Conservation (phyloP, 1,140 invertebrate genomes). For the Helicoverpa armigera region DNA sequence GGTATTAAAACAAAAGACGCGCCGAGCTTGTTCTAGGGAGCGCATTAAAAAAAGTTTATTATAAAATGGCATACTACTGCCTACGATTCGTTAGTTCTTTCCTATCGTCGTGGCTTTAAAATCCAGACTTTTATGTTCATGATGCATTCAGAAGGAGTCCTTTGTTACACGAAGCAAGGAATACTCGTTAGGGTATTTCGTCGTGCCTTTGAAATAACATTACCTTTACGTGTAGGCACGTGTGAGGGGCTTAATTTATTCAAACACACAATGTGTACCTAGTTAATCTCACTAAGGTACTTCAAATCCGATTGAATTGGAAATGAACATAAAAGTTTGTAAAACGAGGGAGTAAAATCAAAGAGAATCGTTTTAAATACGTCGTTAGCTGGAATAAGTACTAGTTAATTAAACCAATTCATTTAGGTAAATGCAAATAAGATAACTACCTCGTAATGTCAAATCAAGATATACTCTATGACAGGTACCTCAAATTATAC, state of each 20-base stretch:
- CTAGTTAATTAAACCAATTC: conserved; percentile 3
- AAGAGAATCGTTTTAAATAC: background rate
- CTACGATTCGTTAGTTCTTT: conserved; percentile 62
- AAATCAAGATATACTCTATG: background rate
- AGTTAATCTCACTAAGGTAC: conserved; percentile 59
- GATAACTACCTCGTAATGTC: background rate
- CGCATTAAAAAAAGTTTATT: conserved; percentile 62
- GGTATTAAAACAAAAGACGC: conserved; percentile 60
- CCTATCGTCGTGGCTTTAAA: conserved; percentile 68
- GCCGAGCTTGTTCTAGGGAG: conserved; percentile 54
- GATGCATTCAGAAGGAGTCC: conserved; percentile 75
- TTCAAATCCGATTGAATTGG: conserved; percentile 62
- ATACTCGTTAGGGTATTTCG: conserved; percentile 82
- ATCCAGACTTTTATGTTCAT: conserved; percentile 77
- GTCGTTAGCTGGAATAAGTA: background rate
- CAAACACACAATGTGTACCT: conserved; percentile 40
- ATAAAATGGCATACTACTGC: conserved; percentile 57
- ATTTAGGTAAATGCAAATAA: background rate
- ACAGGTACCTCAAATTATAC: background rate
- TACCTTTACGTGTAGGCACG: conserved; percentile 68
- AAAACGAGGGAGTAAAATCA: background rate
- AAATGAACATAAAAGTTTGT: conserved; percentile 34
- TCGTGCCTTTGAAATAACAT: conserved; percentile 78
- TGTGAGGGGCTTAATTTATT: conserved; percentile 70
- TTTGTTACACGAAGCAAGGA: conserved; percentile 77